Conservation (phyloP, 2,113 vertebrate genomes). For the Mastomys coucha region DNA sequence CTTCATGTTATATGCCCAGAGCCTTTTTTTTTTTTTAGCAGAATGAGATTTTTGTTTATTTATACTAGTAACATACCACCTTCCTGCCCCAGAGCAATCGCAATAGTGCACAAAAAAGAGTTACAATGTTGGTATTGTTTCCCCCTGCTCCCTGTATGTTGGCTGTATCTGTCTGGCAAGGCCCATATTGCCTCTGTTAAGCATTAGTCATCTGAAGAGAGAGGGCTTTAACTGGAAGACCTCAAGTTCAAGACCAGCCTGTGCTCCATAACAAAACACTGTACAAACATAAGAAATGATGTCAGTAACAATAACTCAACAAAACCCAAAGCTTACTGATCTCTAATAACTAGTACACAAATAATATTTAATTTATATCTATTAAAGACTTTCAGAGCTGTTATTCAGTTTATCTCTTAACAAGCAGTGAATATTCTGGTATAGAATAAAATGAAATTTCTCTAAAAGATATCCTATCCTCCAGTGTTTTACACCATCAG, state of each 20-base stretch:
- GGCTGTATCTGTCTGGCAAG: background rate
- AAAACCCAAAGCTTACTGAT: background rate
- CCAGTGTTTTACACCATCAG: background rate
- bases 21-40: background rate
- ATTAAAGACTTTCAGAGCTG: background rate
- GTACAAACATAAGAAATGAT: background rate
- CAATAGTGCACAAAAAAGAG: background rate
- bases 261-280: background rate
- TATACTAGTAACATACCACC: background rate
- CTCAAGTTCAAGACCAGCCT: background rate
- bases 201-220: background rate
- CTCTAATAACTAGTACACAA: background rate
- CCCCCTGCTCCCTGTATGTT: background rate
- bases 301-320: background rate
- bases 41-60: background rate
- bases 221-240: background rate
- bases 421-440: background rate
- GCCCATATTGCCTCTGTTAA: background rate
- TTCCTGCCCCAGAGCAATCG: background rate
- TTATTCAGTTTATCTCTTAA: background rate
- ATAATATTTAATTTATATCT: background rate
- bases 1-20: background rate
- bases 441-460: background rate
- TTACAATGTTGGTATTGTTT: background rate
- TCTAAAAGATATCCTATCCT: slow-evolving; percentile 29